Percentiles rank a stretch among this genome's conserved stretches.
Conservation (phyloP, 2,113 vertebrate species). For the Ibidorhyncha struthersii region DNA sequence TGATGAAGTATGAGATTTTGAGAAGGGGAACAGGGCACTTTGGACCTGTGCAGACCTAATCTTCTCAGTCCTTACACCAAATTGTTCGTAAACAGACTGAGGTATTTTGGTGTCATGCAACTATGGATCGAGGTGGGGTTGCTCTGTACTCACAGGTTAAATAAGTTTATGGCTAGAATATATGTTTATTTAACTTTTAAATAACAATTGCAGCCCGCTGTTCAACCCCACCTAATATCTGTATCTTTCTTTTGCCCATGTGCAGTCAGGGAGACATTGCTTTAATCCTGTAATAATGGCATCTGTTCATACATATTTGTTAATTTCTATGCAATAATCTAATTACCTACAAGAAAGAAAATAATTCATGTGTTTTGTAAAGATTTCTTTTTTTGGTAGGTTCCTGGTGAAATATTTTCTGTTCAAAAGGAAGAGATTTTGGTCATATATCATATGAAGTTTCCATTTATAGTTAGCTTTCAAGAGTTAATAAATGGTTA, state of each 20-base stretch:
- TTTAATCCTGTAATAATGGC: neutral
- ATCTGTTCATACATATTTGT: neutral
- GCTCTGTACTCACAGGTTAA: neutral
- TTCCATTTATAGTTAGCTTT: slow-evolving; percentile 5
- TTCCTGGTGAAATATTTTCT: neutral
- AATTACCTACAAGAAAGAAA: neutral
- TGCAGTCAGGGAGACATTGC: neutral
- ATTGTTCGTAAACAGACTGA: neutral
- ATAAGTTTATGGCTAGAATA: neutral
- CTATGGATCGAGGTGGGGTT: neutral
- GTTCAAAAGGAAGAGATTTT: neutral
- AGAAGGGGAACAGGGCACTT: neutral
- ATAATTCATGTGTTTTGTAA: neutral
- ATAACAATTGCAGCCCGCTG: neutral
- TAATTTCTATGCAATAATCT: neutral
- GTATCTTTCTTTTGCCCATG: neutral
- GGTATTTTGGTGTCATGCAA: neutral
- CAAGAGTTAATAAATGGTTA: neutral
- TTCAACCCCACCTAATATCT: neutral
- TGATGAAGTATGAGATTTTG: neutral
- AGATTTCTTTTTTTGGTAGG: neutral
- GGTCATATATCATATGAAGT: neutral
- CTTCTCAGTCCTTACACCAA: neutral
- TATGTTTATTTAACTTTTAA: neutral
- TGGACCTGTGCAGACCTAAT: neutral